Conservation (phyloP, 2,797 vertebrate genomes). For the Pantherophis vulpinus region DNA sequence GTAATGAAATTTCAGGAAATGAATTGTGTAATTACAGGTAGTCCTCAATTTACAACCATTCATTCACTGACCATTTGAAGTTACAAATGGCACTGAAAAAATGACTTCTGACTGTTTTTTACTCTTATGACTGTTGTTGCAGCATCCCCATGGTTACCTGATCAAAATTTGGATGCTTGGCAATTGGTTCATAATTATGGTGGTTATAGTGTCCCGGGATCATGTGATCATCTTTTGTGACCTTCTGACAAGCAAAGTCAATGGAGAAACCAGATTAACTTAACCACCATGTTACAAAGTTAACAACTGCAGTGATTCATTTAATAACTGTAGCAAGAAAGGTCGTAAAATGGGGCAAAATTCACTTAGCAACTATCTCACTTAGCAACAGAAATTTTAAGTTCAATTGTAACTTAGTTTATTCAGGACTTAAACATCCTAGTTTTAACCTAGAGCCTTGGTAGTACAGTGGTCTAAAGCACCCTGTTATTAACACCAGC, state of each 20-base stretch:
- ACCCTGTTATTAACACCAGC: too few relatives aligned
- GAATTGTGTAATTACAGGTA: not conserved
- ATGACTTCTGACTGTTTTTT: not conserved
- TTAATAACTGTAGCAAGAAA: not conserved
- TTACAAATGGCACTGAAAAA: not conserved
- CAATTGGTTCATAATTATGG: not conserved
- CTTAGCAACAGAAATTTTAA: not conserved
- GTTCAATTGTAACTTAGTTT: not conserved
- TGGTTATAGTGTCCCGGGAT: not conserved
- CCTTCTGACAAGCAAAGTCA: not conserved
- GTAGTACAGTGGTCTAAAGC: too few relatives aligned
- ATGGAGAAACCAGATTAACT: not conserved
- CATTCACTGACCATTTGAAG: not conserved
- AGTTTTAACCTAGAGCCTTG: too few relatives aligned
- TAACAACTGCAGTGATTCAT: not conserved
- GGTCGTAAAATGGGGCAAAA: not conserved
- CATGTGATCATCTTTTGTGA: not conserved
- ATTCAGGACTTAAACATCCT: too few relatives aligned
- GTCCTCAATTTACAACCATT: not conserved
- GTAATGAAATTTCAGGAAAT: not conserved
- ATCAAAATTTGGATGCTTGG: not conserved
- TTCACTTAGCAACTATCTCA: not conserved
- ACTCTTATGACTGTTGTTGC: not conserved
- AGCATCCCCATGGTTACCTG: not conserved
- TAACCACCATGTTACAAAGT: not conserved